phyloP scores from a whole-genome alignment of 2,797 vertebrate genomes.

The Cichlasoma orientale region DNA sequence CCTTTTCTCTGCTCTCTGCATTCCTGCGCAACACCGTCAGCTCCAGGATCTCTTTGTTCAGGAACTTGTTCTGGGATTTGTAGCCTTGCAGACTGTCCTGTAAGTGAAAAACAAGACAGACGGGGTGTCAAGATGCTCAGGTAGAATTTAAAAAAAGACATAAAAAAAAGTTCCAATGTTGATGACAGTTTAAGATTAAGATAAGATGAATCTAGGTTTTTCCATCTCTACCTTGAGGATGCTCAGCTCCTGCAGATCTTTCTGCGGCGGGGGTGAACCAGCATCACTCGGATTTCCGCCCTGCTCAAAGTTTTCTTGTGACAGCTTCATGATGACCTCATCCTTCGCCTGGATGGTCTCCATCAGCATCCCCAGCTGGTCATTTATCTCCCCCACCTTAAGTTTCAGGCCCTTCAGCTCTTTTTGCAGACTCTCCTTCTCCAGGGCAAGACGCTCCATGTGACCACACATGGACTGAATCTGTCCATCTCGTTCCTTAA shows the following conservation, averaged over 20 bases:
- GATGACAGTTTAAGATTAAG: background rate
- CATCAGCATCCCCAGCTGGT: slow-evolving; percentile 93
- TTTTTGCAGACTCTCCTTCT: slow-evolving; percentile 90
- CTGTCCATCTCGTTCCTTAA: slow-evolving; percentile 87
- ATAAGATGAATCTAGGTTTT: background rate
- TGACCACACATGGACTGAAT: slow-evolving; percentile 87
- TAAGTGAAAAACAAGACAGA: slow-evolving; percentile 26
- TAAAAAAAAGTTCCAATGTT: background rate
- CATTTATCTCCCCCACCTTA: slow-evolving; percentile 91
- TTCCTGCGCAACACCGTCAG: slow-evolving; percentile 91
- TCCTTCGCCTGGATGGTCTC: slow-evolving; percentile 99
- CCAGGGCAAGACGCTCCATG: slow-evolving; percentile 87
- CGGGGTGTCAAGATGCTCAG: background rate
- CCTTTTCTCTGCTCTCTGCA: slow-evolving; percentile 88
- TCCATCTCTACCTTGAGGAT: slow-evolving; percentile 85
- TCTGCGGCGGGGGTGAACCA: slow-evolving; percentile 39
- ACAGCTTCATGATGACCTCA: slow-evolving; percentile 94
- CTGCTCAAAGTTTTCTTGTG: slow-evolving; percentile 79
- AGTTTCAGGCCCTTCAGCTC: slow-evolving; percentile 88
- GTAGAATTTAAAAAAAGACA: background rate
- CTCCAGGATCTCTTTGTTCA: slow-evolving; percentile 99
- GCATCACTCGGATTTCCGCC: slow-evolving; percentile 54
- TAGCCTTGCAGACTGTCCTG: slow-evolving; percentile 97
- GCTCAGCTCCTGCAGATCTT: slow-evolving; percentile 88
- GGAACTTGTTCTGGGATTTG: slow-evolving; percentile 96